A percentile compares a stretch with the other conserved stretches of the same genome.
Conservation (phyloP, 1,140 invertebrate species). For the Portunus trituberculatus region DNA sequence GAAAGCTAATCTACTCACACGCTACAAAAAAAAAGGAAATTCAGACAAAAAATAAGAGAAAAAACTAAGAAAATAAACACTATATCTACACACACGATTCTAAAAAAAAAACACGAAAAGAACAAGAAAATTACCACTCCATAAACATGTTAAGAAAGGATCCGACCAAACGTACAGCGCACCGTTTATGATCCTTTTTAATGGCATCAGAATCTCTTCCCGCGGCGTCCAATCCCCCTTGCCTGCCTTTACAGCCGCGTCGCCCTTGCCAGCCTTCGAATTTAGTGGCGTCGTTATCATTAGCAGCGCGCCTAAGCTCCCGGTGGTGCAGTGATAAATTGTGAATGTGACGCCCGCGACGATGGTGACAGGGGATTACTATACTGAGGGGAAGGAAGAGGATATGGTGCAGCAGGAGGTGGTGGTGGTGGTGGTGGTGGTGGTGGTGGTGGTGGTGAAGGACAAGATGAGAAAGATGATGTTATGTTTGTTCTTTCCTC, state of each 20-base stretch:
- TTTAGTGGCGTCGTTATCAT: background rate
- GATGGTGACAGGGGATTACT: background rate
- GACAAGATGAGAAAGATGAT: background rate
- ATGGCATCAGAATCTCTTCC: background rate
- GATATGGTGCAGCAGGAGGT: background rate
- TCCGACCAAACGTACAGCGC: background rate
- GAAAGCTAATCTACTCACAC: background rate
- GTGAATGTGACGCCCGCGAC: background rate
- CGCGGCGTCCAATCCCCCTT: background rate
- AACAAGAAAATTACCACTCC: background rate
- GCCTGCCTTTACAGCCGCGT: background rate
- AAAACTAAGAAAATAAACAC: background rate
- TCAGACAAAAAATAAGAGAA: background rate
- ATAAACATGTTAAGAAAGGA: background rate
- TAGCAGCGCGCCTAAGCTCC: background rate
- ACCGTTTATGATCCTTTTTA: background rate
- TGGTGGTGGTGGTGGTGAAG: background rate
- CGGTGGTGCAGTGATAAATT: background rate
- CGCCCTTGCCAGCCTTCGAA: background rate
- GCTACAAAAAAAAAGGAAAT: background rate
- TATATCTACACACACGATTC: background rate
- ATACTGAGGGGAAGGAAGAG: background rate
- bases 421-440: background rate
- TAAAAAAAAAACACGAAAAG: background rate
- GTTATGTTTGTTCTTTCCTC: background rate